Conservation (phyloP, 2,113 vertebrate genomes). For the Chaenogobius annularis region DNA sequence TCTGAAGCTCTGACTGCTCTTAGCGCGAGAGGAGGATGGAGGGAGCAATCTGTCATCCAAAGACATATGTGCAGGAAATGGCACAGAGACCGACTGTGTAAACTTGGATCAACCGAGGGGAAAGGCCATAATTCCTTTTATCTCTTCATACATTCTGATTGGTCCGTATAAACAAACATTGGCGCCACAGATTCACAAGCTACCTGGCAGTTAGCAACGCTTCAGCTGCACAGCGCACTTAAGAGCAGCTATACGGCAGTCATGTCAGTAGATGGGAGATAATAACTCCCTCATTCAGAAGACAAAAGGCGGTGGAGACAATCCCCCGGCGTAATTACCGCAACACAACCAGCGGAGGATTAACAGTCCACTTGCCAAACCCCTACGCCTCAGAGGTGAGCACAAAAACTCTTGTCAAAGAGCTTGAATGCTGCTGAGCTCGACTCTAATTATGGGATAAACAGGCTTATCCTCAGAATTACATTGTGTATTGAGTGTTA, state of each 20-base stretch:
- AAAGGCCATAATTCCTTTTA: constrained; percentile 20
- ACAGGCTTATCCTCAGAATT: constrained; percentile 69
- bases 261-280: constrained; percentile 59
- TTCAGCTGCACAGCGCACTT: constrained; percentile 55
- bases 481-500: constrained; percentile 51
- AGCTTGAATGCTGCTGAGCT: constrained; percentile 62
- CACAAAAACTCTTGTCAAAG: constrained; percentile 59
- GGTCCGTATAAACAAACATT: constrained; percentile 50
- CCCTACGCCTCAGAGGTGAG: constrained; percentile 34
- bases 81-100: constrained; percentile 41
- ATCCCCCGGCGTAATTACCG: constrained; percentile 62
- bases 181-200: constrained; percentile 44
- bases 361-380: constrained; percentile 53
- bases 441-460: constrained; percentile 75
- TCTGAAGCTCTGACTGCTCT: constrained; percentile 25
- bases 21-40: constrained; percentile 18
- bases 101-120: constrained; percentile 17
- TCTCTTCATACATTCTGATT: constrained; percentile 35
- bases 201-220: constrained; percentile 53
- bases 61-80: constrained; percentile 46
- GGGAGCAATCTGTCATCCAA: constrained; percentile 45
- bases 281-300: constrained; percentile 47
- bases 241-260: constrained; percentile 35
- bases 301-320: constrained; percentile 46
- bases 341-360: constrained; percentile 57